A percentile compares a stretch with the other conserved stretches of the same genome.
phyloP scores from a whole-genome alignment of 2,113 vertebrate species.

The Tetrax tetrax region DNA sequence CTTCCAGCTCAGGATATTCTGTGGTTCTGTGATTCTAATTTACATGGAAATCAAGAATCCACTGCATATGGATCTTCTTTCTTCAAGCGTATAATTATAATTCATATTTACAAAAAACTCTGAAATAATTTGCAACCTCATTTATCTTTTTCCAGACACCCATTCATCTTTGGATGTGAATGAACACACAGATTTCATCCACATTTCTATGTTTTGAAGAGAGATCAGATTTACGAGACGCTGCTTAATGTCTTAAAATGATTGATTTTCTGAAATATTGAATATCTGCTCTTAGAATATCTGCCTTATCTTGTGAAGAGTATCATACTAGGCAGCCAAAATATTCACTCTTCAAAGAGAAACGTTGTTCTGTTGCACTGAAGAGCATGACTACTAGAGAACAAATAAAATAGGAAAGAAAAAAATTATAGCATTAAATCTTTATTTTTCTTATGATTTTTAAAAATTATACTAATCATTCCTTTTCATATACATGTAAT shows the following conservation, averaged over 20 bases:
- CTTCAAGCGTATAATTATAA: not conserved
- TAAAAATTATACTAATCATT: not conserved
- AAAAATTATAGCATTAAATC: not conserved
- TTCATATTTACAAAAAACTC: not conserved
- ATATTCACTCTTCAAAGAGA: not conserved
- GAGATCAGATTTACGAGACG: not conserved
- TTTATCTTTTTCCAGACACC: slow-evolving; percentile 6
- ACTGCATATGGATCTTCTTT: not conserved
- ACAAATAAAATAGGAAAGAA: not conserved
- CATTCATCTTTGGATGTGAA: not conserved
- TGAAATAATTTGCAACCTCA: not conserved
- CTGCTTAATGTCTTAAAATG: not conserved
- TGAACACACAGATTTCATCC: not conserved
- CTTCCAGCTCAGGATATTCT: not conserved
- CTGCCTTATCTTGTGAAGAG: not conserved
- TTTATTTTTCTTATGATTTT: not conserved
- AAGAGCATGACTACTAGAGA: not conserved
- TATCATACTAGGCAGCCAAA: not conserved
- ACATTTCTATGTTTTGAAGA: not conserved
- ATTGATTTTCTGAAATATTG: slow-evolving; percentile 25
- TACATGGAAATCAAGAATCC: not conserved
- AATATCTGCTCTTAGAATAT: not conserved
- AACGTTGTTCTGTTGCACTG: not conserved
- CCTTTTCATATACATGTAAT: not conserved
- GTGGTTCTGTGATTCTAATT: not conserved